phyloP scores from a whole-genome alignment of 2,888 invertebrate genomes.

The Chalcosyrphus nemorum region DNA sequence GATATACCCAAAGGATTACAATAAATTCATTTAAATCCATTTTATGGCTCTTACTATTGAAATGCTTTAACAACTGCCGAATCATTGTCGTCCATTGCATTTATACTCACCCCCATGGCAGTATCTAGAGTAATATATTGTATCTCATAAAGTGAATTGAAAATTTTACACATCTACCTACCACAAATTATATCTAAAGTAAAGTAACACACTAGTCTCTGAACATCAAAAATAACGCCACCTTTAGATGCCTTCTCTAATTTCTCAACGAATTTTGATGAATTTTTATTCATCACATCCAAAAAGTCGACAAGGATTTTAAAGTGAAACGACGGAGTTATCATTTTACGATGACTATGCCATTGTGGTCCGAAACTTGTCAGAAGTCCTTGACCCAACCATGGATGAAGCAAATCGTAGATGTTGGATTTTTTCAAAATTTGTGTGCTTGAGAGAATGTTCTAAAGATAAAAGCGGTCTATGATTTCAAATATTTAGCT shows the following conservation, averaged over 20 bases:
- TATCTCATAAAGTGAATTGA: too few relatives aligned
- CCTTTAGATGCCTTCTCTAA: constrained; percentile 74
- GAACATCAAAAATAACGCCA: constrained; percentile 82
- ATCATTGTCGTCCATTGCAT: constrained; percentile 82
- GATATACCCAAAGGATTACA: constrained; percentile 1
- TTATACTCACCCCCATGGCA: constrained; percentile 85
- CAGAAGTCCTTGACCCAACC: constrained; percentile 83
- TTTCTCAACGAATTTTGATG: constrained; percentile 82
- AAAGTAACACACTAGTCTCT: constrained; percentile 82
- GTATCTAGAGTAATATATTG: constrained; percentile 83
- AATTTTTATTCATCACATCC: constrained; percentile 82
- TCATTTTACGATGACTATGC: constrained; percentile 83
- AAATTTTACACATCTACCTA: too few relatives aligned
- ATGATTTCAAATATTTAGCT: neutral
- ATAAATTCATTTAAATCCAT: neutral
- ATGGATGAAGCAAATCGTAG: constrained; percentile 81
- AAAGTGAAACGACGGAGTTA: constrained; percentile 84
- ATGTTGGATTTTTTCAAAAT: constrained; percentile 82
- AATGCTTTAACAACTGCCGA: constrained; percentile 83
- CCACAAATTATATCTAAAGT: constrained; percentile 83
- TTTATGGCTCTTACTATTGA: constrained; percentile 79
- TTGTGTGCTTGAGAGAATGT: constrained; percentile 79
- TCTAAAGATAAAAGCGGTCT: too few relatives aligned
- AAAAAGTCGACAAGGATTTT: constrained; percentile 83
- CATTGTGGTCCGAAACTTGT: constrained; percentile 82